Base-by-base conservation (phyloP, 2,888 invertebrate genomes). In the Noctuana brunneofusca region DNA sequence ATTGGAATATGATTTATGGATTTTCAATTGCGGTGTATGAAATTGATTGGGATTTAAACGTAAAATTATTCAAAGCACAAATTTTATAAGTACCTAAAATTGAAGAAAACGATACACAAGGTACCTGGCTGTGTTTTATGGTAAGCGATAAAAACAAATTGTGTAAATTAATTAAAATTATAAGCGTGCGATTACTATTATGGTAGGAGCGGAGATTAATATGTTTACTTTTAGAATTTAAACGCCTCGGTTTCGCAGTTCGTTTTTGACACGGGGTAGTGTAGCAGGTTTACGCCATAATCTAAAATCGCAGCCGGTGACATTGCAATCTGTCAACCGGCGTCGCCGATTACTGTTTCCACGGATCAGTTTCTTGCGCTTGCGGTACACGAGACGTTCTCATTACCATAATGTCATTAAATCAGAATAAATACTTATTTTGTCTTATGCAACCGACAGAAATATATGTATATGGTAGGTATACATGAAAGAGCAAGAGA, bases 291-390 rank as follows among this genome's bases (percentile, higher is more conserved):
- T 63, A 46, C 57, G 52, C 52, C 57, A 53, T 57, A 64, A 49
- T 54, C 58, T 58, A 58, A 64, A 54, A 58, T 64, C 64, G 54
- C 54, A 56, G 56, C 22, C 38, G 63, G 57, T 65, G 66, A 65
- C 66, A 66, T 66, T 69, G 71, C 73, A 71, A 73, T 75, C 73
- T 70, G 71, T 66, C 64, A 58, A 60, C 20, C 41, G 35, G 63
- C 49, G 59, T 52, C 52, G 65, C 58, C n/a, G 38, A 27, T 9
- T 9, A 49, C 63, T 56, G 63, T 63, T 63, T 63, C 63, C 63
- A 63, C 24, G 14, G 43, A 0, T 0, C 16, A 1, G 16, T 24
- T 30, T 30, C 11, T 14, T 24, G 16, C 16, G 41, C 11, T 14
- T 24, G 16, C 16, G 41, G 8, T 5, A n/a, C 12, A 3, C 35